Base-by-base conservation (phyloP, 1,140 invertebrate genomes). In the Drosophila takahashii region DNA sequence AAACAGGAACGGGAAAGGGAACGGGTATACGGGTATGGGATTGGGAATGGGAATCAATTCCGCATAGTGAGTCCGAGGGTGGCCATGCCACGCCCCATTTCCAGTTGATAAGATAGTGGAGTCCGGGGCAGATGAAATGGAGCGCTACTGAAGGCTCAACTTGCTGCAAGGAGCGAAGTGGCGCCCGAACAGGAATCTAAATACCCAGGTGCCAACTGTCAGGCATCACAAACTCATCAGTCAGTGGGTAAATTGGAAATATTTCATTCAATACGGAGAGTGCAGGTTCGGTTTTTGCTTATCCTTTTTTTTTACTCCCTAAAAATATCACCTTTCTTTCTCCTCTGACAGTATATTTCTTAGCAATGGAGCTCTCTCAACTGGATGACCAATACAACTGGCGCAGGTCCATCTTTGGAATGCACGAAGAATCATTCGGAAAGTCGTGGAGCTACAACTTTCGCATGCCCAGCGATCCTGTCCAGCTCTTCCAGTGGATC, bases 1-100 rank as follows among this genome's bases (percentile, higher is more conserved):
- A 26, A 2, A 48, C 47, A 18, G 13, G 52, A 52, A 41, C 13
- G n/a, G 57, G 4, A 26, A n/a, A n/a, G n/a, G n/a, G n/a, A n/a
- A n/a, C n/a, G n/a, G n/a, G n/a, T n/a, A n/a, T n/a, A 41, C 13
- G n/a, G 57, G 4, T 16, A n/a, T 11, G 48, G 15, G 11, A 18
- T 2, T 4, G 50, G 22, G 18, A 39, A 1, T 8, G 26, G 32
- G 45, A 61, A 56, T 69, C 15, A 54, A 70, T 56, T 70, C 66
- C 47, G 48, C 62, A 37, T 54, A 16, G 61, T 26, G 62, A 27
- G 59, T 47, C 62, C 22, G 41, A 27, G 16, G 42, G 32, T 64
- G 62, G 61, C 41, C 64, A 29, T 69, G 47, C 48, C 66, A 69
- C 44, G 64, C 64, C 64, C 59, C 59, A 64, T 41, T 66, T 66